Evolutionary conservation across 2,113 vertebrate species (phyloP).

Genomic region (Cryptotis parvus): DNA sequence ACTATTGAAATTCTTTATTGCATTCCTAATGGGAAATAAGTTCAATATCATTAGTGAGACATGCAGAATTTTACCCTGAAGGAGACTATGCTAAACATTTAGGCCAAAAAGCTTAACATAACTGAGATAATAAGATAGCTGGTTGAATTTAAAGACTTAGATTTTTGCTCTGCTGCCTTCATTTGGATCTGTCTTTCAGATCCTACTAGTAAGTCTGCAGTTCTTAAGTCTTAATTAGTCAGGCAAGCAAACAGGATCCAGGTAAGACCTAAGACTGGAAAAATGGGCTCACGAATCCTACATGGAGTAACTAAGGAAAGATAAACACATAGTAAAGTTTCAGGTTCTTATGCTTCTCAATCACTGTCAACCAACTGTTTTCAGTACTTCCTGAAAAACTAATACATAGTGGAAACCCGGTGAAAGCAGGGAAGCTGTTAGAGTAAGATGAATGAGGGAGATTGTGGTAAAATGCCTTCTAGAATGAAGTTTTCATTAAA

Average conservation of each 20-base stretch:
- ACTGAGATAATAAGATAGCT: slow-evolving; percentile 80
- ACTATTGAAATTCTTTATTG: slow-evolving; percentile 44
- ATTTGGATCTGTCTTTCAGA: slow-evolving; percentile 77
- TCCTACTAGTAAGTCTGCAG: slow-evolving; percentile 45
- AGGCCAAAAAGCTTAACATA: slow-evolving; percentile 80
- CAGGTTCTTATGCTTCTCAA: slow-evolving; percentile 29
- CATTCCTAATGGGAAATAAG: slow-evolving; percentile 73
- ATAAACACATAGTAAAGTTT: slow-evolving; percentile 45
- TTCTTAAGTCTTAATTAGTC: slow-evolving; percentile 85
- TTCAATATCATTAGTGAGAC: slow-evolving; percentile 79
- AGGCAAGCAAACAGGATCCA: slow-evolving; percentile 59
- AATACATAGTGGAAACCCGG: slow-evolving; percentile 16
- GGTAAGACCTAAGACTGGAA: slow-evolving; percentile 64
- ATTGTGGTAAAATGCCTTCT: background rate
- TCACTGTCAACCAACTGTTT: slow-evolving; percentile 28
- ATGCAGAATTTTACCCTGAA: slow-evolving; percentile 84
- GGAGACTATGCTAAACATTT: slow-evolving; percentile 82
- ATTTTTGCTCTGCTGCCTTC: slow-evolving; percentile 79
- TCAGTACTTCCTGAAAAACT: slow-evolving; percentile 59
- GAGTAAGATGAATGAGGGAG: slow-evolving; percentile 7
- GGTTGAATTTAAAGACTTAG: slow-evolving; percentile 77
- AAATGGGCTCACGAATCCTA: slow-evolving; percentile 52
- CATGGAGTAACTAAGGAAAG: slow-evolving; percentile 59
- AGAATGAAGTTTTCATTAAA: background rate
- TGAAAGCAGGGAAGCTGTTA: slow-evolving; percentile 6